phyloP scores from a whole-genome alignment of 2,797 vertebrate species.

The Myotis planiceps region DNA sequence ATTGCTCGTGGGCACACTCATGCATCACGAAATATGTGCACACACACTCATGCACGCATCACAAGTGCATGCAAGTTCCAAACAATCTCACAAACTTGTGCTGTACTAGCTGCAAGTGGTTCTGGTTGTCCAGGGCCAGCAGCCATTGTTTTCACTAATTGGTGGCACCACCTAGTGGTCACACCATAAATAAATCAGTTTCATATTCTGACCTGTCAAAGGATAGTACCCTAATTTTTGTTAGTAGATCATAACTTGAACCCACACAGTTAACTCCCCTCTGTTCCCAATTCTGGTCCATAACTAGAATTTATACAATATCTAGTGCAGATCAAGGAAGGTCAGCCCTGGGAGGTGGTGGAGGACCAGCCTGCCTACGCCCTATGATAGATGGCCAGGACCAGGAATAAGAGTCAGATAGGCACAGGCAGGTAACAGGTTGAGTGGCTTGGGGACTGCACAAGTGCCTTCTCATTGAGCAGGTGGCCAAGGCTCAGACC shows the following conservation, averaged over 20 bases:
- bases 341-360: not conserved
- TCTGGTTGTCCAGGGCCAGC: not conserved
- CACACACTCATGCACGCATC: not conserved
- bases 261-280: not conserved
- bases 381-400: not conserved
- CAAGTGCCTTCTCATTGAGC: not conserved
- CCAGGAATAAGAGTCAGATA: not conserved
- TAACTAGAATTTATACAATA: not conserved
- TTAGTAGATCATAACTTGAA: conserved; percentile 7
- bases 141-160: conserved; percentile 58
- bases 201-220: not conserved
- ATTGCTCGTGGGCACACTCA: not conserved
- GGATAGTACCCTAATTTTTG: not conserved
- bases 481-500: not conserved
- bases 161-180: conserved; percentile 77
- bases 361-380: no score
- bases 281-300: not conserved
- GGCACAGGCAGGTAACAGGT: not conserved
- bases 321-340: not conserved
- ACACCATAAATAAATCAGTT: conserved; percentile 21
- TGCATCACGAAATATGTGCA: not conserved
- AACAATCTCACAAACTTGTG: not conserved
- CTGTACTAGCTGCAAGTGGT: not conserved
- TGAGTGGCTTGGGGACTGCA: not conserved
- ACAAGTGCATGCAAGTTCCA: not conserved